These are phyloP conservation scores for Acropternis orthonyx DNA, from an alignment of 2,797 vertebrate species.

Conservation along the genomic window DNA sequence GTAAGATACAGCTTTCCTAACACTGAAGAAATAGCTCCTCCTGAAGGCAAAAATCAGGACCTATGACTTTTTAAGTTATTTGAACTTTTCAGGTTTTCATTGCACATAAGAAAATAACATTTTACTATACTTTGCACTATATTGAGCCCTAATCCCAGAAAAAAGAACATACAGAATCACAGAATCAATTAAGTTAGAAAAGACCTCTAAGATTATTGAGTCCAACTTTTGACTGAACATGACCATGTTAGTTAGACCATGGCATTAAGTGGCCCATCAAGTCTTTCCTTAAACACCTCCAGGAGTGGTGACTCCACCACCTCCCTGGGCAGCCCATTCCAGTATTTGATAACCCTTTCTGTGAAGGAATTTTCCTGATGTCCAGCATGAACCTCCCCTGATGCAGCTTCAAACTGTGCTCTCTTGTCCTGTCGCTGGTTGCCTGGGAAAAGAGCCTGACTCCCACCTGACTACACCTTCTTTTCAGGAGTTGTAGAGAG, in stretches of 20 bases:
- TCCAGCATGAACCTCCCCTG: neutral
- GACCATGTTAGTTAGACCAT: neutral
- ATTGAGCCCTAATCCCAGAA: neutral
- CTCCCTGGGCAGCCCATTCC: neutral
- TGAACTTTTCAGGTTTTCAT: neutral
- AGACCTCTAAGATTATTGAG: rapidly evolving
- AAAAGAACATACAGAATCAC: neutral
- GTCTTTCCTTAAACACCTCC: neutral
- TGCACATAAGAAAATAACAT: neutral
- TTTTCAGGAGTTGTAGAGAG: neutral
- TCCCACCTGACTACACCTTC: neutral
- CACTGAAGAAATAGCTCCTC: neutral
- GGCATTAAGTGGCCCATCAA: neutral
- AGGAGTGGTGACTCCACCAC: neutral
- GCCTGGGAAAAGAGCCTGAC: neutral
- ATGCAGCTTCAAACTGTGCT: neutral
- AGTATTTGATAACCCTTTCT: neutral
- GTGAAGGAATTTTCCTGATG: neutral
- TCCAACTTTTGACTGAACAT: neutral
- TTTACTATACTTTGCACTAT: neutral
- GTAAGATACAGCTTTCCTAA: neutral
- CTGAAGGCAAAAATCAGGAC: neutral
- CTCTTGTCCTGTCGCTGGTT: neutral
- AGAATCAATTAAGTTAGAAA: neutral
- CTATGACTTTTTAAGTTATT: neutral